Evolutionary conservation across 2,888 invertebrate species (phyloP).

Genomic region (Bimastos eiseni): DNA sequence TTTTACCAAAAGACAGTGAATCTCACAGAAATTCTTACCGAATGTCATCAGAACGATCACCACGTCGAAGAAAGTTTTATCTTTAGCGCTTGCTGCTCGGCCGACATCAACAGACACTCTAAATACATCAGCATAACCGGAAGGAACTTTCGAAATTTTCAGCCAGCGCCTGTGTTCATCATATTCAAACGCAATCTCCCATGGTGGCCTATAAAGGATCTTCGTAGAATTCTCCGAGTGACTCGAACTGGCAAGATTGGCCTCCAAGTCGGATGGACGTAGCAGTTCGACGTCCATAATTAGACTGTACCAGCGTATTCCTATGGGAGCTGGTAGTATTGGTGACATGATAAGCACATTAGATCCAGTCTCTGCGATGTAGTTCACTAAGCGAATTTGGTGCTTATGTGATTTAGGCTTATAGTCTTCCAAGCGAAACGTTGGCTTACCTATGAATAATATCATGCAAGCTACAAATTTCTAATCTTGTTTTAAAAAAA

Average conservation of each 20-base stretch:
- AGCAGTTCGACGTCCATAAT: neutral
- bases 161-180: neutral
- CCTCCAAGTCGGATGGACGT: neutral
- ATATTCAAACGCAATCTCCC: neutral
- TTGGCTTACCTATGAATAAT: neutral
- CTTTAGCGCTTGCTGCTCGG: neutral
- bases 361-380: neutral
- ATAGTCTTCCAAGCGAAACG: neutral
- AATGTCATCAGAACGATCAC: conserved; percentile 13
- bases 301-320: neutral
- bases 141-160: neutral
- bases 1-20: no score
- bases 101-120: neutral
- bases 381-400: neutral
- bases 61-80: neutral
- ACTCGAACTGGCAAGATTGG: neutral
- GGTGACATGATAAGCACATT: neutral
- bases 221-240: neutral
- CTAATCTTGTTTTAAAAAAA: neutral
- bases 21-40: neutral
- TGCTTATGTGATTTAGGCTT: neutral
- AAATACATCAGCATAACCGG: neutral
- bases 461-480: neutral
- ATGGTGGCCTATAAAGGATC: neutral
- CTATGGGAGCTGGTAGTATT: neutral